A percentile compares a stretch with the other conserved stretches of the same genome.
phyloP scores from a whole-genome alignment of 2,888 invertebrate species.

The Troglohyphantes excavatus region DNA sequence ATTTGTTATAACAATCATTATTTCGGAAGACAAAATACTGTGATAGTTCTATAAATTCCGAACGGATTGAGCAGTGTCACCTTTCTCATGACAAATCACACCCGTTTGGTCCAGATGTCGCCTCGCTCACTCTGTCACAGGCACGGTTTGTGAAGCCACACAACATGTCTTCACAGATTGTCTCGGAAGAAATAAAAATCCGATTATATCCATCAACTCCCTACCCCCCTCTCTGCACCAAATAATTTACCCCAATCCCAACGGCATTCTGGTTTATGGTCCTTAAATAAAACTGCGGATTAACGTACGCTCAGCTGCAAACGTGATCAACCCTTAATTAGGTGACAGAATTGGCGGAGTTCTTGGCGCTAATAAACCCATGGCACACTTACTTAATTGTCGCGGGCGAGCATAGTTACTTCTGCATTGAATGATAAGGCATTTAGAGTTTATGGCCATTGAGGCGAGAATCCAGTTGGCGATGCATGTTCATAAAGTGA shows the following conservation, averaged over 20 bases:
- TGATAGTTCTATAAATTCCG: too few relatives aligned
- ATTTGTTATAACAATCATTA: too few relatives aligned
- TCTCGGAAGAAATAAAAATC: conserved; percentile 33
- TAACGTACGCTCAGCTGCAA: conserved; percentile 8
- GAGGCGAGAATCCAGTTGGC: not conserved
- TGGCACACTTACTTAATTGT: conserved; percentile 34
- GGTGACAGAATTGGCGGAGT: conserved; percentile 12
- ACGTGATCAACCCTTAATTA: conserved; percentile 26
- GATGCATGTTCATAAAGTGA: conserved; percentile 38
- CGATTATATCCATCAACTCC: not conserved
- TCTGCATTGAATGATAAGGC: conserved; percentile 13
- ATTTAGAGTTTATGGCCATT: conserved; percentile 19
- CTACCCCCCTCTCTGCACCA: not conserved
- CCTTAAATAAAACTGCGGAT: conserved; percentile 23
- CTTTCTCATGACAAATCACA: too few relatives aligned
- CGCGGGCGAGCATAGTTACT: not conserved
- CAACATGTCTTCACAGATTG: too few relatives aligned
- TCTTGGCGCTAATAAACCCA: conserved; percentile 33
- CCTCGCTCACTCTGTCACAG: too few relatives aligned
- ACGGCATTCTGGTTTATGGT: conserved; percentile 32
- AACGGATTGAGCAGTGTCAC: too few relatives aligned
- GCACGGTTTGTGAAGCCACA: too few relatives aligned
- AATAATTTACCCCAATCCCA: conserved; percentile 10
- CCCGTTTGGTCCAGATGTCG: too few relatives aligned
- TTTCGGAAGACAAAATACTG: too few relatives aligned